Evolutionary conservation across 2,113 vertebrate genomes (phyloP), one percentile per base, ranked within the genome.

Genomic region (Daubentonia madagascariensis): DNA sequence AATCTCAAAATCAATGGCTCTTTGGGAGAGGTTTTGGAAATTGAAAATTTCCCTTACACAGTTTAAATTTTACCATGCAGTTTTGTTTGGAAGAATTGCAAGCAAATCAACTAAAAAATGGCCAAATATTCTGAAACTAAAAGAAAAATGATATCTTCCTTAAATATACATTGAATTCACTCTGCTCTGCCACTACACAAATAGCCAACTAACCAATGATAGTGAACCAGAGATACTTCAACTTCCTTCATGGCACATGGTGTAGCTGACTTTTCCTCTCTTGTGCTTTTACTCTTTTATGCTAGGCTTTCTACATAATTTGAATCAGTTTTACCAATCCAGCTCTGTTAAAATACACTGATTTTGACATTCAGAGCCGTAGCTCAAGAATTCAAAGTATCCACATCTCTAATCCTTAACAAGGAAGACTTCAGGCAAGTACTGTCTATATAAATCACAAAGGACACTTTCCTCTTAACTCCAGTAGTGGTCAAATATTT

Each of bases 401-500:
- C 45, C 9, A n/a, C 43, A 13, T 83, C 6, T 12, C 59, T 90
- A 96, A 83, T 84, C 22, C 30, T 95, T 84, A 78, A 70, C 37
- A 84, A 89, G 30, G 20, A 32, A 96, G 14, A 80, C 25, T 28
- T 93, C 22, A 86, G 63, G 65, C 9, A 83, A 91, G 4, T 6
- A 40, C 18, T 61, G 1, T 76, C 16, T 76, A 1, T 48, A 43
- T 80, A 96, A 90, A 95, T 87, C 37, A 67, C 59, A 76, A 79
- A 87, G n/a, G 20, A 63, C 6, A n/a, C 54, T 93, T 89, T 68
- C 80, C 94, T 89, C 18, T 96, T 95, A 22, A 50, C 67, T 94
- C 17, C 37, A 92, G 8, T 14, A 11, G 2, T 92, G n/a, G 50
- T 96, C 72, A 95, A 96, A 93, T 89, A 94, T 95, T 70, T 96